These are phyloP conservation scores for Clarias fuscus DNA, from an alignment of 2,797 vertebrate species.

Conservation along the genomic window DNA sequence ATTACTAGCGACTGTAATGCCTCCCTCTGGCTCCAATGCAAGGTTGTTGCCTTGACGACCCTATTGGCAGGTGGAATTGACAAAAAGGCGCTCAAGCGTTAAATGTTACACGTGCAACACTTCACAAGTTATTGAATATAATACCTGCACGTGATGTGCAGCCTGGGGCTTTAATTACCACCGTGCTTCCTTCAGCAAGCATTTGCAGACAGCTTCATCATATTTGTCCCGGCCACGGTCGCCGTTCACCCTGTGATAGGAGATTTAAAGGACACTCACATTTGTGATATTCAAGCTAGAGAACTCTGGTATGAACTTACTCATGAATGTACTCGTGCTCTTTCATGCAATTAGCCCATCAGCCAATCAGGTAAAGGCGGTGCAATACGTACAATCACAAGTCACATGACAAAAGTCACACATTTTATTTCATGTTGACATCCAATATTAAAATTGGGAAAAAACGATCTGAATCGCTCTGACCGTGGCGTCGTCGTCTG, in stretches of 20 bases:
- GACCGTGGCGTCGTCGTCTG: background rate
- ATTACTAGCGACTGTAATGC: constrained; percentile 27
- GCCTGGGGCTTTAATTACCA: constrained; percentile 46
- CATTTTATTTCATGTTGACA: background rate
- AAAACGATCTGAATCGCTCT: background rate
- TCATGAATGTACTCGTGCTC: background rate
- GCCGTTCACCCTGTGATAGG: constrained; percentile 25
- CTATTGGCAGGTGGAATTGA: constrained; percentile 54
- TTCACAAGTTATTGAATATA: constrained; percentile 50
- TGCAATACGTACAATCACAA: background rate
- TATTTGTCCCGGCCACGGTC: background rate
- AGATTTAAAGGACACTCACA: constrained; percentile 16
- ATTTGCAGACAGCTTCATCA: constrained; percentile 43
- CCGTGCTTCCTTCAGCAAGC: constrained; percentile 37
- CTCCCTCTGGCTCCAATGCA: constrained; percentile 46
- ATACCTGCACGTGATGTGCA: constrained; percentile 37
- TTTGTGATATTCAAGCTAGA: background rate
- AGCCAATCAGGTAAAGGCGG: background rate
- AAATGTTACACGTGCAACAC: constrained; percentile 50
- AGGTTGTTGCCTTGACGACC: constrained; percentile 48
- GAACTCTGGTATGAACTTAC: background rate
- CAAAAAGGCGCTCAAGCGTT: constrained; percentile 48
- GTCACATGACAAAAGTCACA: background rate
- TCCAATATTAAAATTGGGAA: background rate
- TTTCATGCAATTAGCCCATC: background rate